Base-by-base conservation (phyloP, 2,888 invertebrate species). In the Torymus tubicola region DNA sequence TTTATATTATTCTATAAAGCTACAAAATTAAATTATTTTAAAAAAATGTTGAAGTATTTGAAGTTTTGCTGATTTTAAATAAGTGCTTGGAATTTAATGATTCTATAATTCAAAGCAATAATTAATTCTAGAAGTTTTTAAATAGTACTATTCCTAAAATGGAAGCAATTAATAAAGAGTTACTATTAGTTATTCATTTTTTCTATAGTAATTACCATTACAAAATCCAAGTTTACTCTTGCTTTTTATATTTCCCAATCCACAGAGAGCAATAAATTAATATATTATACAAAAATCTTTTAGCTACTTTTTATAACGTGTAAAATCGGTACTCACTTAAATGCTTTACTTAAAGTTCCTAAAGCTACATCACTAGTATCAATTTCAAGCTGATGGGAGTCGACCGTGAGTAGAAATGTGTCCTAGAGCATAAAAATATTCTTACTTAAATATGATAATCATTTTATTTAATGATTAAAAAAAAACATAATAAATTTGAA, bases 311-410 rank as follows among this genome's bases (percentile, higher is more conserved):
- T 42, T 16, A 74, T 42, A 50, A 5, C 2, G 14, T 65, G 31
- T 60, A 31, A 18, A 72, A 10, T 57, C 11, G 68, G 21, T 85
- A 91, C 92, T 91, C 87, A 93, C 93, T 96, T 97, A 89, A 97
- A 96, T 84, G 97, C 98, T 93, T 97, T 97, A 86, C 96, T 96
- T 85, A 98, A 92, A 80, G 97, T 96, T 87, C 96, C 96, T 88
- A 96, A 94, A 87, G 95, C 95, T 82, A 97, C 94, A 91, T 97
- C 97, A 90, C 95, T 96, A 79, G 96, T 96, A 90, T 96, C 96
- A 86, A 97, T 96, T 90, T 97, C 96, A 86, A 98, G 92, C 90
- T 96, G 96, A 87, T 95, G 95, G 58, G 96, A 95, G 87, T 96
- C 96, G 84, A 96, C 92, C 87, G 93, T 93, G 81, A 95, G 94